phyloP scores from a whole-genome alignment of 2,113 vertebrate species.

The Cyanoliseus patagonus region DNA sequence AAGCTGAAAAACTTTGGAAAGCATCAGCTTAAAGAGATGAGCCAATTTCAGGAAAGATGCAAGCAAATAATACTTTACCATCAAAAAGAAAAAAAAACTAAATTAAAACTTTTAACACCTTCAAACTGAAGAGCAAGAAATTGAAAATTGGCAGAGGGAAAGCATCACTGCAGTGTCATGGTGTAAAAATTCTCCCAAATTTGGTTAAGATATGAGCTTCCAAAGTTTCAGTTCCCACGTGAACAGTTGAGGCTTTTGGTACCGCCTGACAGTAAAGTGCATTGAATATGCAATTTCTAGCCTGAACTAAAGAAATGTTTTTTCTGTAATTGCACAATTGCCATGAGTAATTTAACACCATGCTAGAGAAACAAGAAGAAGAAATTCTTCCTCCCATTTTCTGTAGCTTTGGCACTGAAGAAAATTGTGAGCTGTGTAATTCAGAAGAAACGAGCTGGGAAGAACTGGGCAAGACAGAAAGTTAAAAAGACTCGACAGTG shows the following conservation, averaged over 20 bases:
- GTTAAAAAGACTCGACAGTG: neutral
- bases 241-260: neutral
- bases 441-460: neutral
- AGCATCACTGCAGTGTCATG: neutral
- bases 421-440: neutral
- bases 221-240: neutral
- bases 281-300: neutral
- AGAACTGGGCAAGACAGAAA: neutral
- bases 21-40: neutral
- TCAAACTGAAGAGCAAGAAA: neutral
- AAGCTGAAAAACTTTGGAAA: conserved; percentile 5
- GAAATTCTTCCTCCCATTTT: neutral
- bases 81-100: neutral
- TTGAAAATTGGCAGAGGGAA: neutral
- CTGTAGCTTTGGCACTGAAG: neutral
- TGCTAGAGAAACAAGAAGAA: neutral
- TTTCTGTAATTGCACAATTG: neutral
- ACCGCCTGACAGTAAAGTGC: neutral
- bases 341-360: conserved; percentile 12
- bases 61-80: neutral
- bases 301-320: neutral
- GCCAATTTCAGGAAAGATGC: neutral
- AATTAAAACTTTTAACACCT: neutral
- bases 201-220: neutral
- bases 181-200: neutral